These are phyloP conservation scores for Dicrurus megarhynchus DNA, from an alignment of 2,113 vertebrate species.

Conservation along the genomic window DNA sequence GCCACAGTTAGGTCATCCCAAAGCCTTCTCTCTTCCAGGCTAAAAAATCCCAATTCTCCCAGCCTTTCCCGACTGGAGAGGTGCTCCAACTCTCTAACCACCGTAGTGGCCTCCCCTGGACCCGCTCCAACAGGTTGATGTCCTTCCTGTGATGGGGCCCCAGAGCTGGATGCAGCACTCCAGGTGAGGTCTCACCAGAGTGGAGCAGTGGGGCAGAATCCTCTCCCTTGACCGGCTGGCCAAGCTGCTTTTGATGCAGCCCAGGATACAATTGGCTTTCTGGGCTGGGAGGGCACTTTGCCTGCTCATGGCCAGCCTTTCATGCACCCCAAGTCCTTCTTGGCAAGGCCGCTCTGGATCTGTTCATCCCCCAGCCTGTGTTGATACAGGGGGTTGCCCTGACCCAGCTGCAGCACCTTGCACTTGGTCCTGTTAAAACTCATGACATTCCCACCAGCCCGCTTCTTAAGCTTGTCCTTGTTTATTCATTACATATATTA, in stretches of 20 bases:
- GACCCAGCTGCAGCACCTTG: not conserved
- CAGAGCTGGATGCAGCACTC: not conserved
- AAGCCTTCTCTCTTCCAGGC: not conserved
- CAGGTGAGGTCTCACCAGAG: not conserved
- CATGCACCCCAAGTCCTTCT: not conserved
- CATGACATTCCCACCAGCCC: accelerated
- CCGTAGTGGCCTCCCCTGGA: no score
- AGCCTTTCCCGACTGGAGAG: not conserved
- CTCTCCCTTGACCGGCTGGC: not conserved
- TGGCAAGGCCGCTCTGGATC: not conserved
- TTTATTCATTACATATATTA: not conserved
- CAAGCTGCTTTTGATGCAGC: not conserved
- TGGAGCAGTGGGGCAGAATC: not conserved
- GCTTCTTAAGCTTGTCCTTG: not conserved
- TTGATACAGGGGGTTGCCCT: not conserved
- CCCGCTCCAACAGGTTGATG: no score
- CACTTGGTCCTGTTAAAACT: not conserved
- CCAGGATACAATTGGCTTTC: not conserved
- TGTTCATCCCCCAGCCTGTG: not conserved
- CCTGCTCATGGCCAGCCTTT: not conserved
- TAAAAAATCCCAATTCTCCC: not conserved
- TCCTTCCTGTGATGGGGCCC: not conserved
- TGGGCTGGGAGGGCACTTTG: not conserved
- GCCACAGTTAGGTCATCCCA: not conserved
- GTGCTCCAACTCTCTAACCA: not conserved